phyloP scores from a whole-genome alignment of 2,888 invertebrate genomes.

The Steinernema hermaphroditum region DNA sequence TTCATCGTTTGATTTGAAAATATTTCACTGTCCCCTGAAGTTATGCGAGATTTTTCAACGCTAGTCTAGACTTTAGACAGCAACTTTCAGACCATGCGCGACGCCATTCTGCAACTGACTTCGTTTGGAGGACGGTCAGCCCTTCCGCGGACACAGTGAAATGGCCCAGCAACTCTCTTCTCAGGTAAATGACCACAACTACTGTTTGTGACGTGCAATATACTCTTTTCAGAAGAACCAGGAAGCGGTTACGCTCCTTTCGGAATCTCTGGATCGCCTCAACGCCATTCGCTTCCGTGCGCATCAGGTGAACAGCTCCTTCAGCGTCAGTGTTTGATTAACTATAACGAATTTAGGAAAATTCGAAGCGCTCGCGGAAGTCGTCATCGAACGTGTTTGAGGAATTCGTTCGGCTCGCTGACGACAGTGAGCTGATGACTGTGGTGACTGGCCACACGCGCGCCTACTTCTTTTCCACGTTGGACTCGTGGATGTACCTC shows the following conservation, averaged over 20 bases:
- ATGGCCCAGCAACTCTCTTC: too few relatives aligned
- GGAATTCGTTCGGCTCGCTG: constrained; percentile 73
- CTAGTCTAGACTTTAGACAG: too few relatives aligned
- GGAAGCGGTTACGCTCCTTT: background rate
- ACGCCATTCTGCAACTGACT: too few relatives aligned
- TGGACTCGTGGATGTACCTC: constrained; percentile 10
- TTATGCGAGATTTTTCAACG: too few relatives aligned
- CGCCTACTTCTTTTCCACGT: constrained; percentile 22
- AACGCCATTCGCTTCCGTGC: constrained; percentile 23
- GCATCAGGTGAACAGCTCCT: constrained; percentile 1
- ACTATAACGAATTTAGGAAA: background rate
- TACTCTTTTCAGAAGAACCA: constrained; percentile 23
- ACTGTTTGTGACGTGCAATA: too few relatives aligned
- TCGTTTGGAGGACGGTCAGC: too few relatives aligned
- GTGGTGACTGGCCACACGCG: constrained; percentile 12
- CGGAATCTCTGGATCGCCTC: constrained; percentile 11
- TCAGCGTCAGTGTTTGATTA: background rate
- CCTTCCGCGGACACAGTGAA: too few relatives aligned
- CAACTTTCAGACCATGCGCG: too few relatives aligned
- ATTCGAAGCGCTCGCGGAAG: constrained; percentile 76
- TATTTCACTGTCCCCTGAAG: too few relatives aligned
- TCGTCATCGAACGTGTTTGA: constrained; percentile 80
- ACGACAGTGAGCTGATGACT: constrained; percentile 34
- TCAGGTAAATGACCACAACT: too few relatives aligned
- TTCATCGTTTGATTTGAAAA: too few relatives aligned